A percentile compares a stretch with the other conserved stretches of the same genome.
phyloP scores from a whole-genome alignment of 30 jellyfish, hydroid and myxozoan species.

The Haliclystus octoradiatus region DNA sequence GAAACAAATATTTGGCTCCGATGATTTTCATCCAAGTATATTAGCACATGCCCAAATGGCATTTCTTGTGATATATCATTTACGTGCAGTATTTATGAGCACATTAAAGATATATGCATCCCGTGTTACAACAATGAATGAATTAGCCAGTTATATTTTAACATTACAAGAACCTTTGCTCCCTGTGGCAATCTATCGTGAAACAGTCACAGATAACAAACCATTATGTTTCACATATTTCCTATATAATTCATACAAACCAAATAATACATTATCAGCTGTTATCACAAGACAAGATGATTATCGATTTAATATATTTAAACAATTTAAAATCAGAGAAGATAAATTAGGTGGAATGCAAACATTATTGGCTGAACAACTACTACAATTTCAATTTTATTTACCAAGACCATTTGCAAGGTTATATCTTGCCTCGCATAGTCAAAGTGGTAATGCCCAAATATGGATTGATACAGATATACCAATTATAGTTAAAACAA shows the following conservation, averaged over 20 bases:
- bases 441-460: slow-evolving; percentile 77
- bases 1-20: slow-evolving; percentile 34
- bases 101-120: slow-evolving; percentile 65
- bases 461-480: slow-evolving; percentile 86
- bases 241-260: slow-evolving; percentile 52
- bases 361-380: slow-evolving; percentile 79
- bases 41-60: slow-evolving; percentile 99
- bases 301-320: slow-evolving; percentile 53
- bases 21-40: slow-evolving; percentile 83
- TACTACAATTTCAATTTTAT: slow-evolving; percentile 44
- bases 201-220: slow-evolving; percentile 32
- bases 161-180: slow-evolving; percentile 27
- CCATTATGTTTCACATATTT: slow-evolving; percentile 85
- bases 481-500: slow-evolving; percentile 68
- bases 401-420: slow-evolving; percentile 71
- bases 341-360: slow-evolving; percentile 95
- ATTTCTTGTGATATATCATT: slow-evolving; percentile 68
- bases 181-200: slow-evolving; percentile 53
- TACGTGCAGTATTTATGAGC: slow-evolving; percentile 65
- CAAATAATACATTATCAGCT: slow-evolving; percentile 67
- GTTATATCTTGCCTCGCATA: slow-evolving; percentile 67
- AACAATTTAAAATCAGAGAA: slow-evolving; percentile 64
- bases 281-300: slow-evolving; percentile 70
- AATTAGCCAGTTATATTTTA: slow-evolving; percentile 21
- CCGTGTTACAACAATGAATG: slow-evolving; percentile 29